These are phyloP conservation scores for Timandra comae DNA, from an alignment of 2,888 invertebrate genomes.

Conservation along the genomic window DNA sequence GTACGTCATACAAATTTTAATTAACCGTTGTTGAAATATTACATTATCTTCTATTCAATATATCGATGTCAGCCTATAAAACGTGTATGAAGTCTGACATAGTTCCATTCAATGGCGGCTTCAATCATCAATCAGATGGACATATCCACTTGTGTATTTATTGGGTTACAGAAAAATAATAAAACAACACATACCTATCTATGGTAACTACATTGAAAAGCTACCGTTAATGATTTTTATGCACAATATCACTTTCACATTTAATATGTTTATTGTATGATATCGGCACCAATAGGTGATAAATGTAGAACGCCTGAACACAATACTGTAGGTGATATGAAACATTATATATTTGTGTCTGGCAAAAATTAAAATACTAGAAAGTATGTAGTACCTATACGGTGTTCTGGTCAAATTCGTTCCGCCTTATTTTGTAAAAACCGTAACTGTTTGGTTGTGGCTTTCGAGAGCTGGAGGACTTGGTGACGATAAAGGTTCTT, in stretches of 20 bases:
- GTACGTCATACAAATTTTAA: slow-evolving; percentile 41
- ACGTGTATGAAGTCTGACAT: slow-evolving; percentile 30
- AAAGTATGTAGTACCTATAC: slow-evolving; percentile 11
- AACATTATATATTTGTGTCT: slow-evolving; percentile 8
- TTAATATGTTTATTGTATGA: slow-evolving; percentile 18
- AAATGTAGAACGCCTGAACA: no score
- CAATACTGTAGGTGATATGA: not conserved
- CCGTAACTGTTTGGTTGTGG: slow-evolving; percentile 47
- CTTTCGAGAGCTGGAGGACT: slow-evolving; percentile 18
- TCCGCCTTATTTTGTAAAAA: slow-evolving; percentile 34
- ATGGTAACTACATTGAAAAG: slow-evolving; percentile 20
- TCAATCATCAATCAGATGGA: slow-evolving; percentile 34
- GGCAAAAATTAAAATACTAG: slow-evolving; percentile 19
- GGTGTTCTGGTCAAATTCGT: slow-evolving; percentile 37
- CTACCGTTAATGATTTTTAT: slow-evolving; percentile 25
- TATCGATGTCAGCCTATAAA: slow-evolving; percentile 28
- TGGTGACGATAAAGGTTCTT: no score
- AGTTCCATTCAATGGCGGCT: slow-evolving; percentile 28
- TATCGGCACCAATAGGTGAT: slow-evolving; percentile 15
- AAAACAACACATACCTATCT: slow-evolving; percentile 16
- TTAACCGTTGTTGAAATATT: slow-evolving; percentile 38
- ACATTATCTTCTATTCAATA: slow-evolving; percentile 26
- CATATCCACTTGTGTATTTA: slow-evolving; percentile 20
- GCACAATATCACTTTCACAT: slow-evolving; percentile 24
- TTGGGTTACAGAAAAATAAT: slow-evolving; percentile 26